Conservation (phyloP, 2,888 invertebrate genomes). For the Ceriagrion tenellum region DNA sequence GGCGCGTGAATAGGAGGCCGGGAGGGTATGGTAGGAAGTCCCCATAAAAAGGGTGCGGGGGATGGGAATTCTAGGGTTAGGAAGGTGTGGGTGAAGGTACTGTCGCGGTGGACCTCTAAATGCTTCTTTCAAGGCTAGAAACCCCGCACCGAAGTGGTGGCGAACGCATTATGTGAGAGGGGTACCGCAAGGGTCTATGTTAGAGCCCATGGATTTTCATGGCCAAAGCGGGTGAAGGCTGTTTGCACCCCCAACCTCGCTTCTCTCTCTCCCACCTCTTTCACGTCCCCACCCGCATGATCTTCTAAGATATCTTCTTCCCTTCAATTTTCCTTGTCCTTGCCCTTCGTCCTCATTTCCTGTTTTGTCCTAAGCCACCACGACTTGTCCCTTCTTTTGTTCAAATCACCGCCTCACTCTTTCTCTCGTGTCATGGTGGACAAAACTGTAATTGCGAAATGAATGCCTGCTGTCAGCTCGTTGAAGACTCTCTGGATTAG, state of each 20-base stretch:
- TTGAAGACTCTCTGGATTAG: no score
- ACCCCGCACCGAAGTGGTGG: not conserved
- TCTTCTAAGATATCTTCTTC: not conserved
- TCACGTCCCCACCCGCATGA: no score
- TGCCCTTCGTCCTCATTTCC: not conserved
- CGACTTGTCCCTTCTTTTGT: not conserved
- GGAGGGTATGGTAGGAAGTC: not conserved
- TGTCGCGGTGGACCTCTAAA: not conserved
- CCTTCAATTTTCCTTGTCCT: not conserved
- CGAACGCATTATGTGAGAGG: constrained; percentile 10
- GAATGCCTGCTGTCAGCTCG: no score
- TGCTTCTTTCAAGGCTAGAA: not conserved
- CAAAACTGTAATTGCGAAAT: no score
- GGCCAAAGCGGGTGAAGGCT: not conserved
- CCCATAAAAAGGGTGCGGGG: not conserved
- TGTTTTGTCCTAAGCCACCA: not conserved
- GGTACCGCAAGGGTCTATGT: not conserved
- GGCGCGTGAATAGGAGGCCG: constrained; percentile 5
- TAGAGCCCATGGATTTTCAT: not conserved
- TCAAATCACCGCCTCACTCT: no score
- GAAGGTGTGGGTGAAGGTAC: no score
- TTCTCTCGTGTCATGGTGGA: no score
- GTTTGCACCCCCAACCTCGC: not conserved
- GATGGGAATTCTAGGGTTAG: not conserved
- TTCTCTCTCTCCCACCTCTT: no score